Evolutionary conservation across 2,797 vertebrate genomes (phyloP), one percentile per base, ranked within the genome.

Genomic region (Taeniopygia guttata): DNA sequence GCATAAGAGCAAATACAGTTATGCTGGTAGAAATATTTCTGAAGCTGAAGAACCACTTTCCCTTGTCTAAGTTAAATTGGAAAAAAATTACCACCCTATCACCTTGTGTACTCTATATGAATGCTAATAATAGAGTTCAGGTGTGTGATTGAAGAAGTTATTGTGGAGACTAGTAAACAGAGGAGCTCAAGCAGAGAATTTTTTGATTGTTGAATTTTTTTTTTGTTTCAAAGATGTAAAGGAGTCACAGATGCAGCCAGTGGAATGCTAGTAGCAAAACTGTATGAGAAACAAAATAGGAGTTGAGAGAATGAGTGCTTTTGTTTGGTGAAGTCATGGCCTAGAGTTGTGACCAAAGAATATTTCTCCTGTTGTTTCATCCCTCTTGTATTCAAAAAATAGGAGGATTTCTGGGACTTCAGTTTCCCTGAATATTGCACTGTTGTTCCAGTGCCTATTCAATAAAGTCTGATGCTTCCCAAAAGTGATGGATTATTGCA

Each of bases 401-500:
- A 67, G 52, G 78, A 82, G 22, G 36, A 43, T 91, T 75, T 87
- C 78, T 91, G 75, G 34, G 68, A 68, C 29, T 74, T 10, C 9
- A 45, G 9, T 59, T 90, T 75, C 69, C 40, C 43, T 62, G 58
- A 84, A 36, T 75, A 62, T 52, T 83, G 18, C 36, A 55, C 36
- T 76, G 46, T 68, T 91, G 32, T 83, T 89, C 82, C 76, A 72
- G 4, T 69, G 32, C 27, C 36, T 94, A 5, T 73, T 96, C 43
- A 88, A 22, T 73, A 42, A 88, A 88, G 46, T 16, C 58, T 58
- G 58, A 36, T 66, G 42, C 54, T 91, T 86, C 69, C 51, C 73
- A 5, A 91, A 84, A 96, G 54, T 84, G 69, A 43, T 84, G 80
- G 83, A 73, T 88, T 94, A 78, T 81, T 96, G 55, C n/a, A 84